Evolutionary conservation across 1,140 invertebrate genomes (phyloP).

Genomic region (Drosophila pallidifrons): DNA sequence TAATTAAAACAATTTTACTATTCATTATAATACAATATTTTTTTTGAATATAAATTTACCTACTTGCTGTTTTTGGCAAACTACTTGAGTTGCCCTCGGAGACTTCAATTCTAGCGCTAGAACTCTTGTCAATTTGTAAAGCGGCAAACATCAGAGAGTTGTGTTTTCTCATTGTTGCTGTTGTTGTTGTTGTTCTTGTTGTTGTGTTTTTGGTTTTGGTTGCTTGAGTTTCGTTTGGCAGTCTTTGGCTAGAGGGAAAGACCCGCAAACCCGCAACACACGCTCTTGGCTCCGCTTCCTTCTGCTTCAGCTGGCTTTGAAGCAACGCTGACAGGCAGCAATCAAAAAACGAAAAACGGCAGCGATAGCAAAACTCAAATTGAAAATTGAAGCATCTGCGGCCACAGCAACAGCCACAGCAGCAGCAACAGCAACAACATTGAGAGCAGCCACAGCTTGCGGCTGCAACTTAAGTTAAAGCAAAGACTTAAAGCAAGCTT

Average conservation of each 20-base stretch:
- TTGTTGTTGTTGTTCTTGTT: slow-evolving; percentile 10
- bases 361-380: slow-evolving; percentile 43
- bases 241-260: slow-evolving; percentile 17
- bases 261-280: slow-evolving; percentile 13
- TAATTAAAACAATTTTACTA: too few relatives aligned
- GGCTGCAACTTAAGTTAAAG: slow-evolving; percentile 15
- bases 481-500: slow-evolving; percentile 2
- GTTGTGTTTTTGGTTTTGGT: slow-evolving; percentile 26
- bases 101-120: slow-evolving; percentile 38
- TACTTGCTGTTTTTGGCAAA: slow-evolving; percentile 2
- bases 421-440: background rate
- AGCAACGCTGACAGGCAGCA: slow-evolving; percentile 44
- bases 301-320: background rate
- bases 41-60: too few relatives aligned
- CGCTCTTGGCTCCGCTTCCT: background rate
- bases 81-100: slow-evolving; percentile 45
- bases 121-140: slow-evolving; percentile 57
- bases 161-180: slow-evolving; percentile 17
- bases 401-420: background rate
- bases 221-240: slow-evolving; percentile 36
- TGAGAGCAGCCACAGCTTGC: slow-evolving; percentile 12
- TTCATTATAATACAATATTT: too few relatives aligned
- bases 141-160: slow-evolving; percentile 50
- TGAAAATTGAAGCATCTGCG: slow-evolving; percentile 23
- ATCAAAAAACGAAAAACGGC: slow-evolving; percentile 41